Evolutionary conservation across 2,888 invertebrate genomes (phyloP).

Genomic region (Leucophora obtusa): DNA sequence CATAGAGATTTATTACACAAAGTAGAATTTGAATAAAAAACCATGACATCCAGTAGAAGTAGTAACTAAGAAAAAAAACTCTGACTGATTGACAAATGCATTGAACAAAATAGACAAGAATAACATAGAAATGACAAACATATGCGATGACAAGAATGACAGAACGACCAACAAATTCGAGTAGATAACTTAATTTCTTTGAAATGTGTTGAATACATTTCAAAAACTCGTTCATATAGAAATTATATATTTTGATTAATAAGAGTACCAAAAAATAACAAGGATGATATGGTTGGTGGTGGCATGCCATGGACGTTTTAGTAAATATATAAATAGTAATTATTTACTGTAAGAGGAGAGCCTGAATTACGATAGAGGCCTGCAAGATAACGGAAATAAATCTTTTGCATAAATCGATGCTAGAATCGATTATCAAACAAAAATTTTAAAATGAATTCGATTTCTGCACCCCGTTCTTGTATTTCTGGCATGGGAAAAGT

Average conservation of each 20-base stretch:
- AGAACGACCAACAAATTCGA: background rate
- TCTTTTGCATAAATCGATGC: too few species aligned
- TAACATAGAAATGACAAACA: slow-evolving; percentile 21
- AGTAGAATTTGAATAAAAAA: slow-evolving; percentile 33
- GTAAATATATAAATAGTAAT: too few species aligned
- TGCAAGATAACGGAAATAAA: too few species aligned
- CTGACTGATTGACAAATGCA: slow-evolving; percentile 56
- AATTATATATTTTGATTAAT: slow-evolving; percentile 5
- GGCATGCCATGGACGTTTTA: background rate
- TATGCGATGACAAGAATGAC: background rate
- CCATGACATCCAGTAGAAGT: slow-evolving; percentile 25
- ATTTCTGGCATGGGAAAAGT: too few species aligned
- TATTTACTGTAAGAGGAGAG: too few species aligned
- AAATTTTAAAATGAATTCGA: too few species aligned
- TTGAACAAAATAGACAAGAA: slow-evolving; percentile 46
- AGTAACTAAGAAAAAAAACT: background rate
- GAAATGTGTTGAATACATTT: background rate
- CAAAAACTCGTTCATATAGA: slow-evolving; percentile 6
- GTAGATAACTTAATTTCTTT: slow-evolving; percentile 2
- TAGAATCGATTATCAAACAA: too few species aligned
- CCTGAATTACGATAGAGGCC: too few species aligned
- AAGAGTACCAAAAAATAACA: background rate
- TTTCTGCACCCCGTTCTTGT: too few species aligned
- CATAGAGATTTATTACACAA: slow-evolving; percentile 25
- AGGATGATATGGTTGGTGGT: background rate